Percentiles rank a stretch among this genome's conserved stretches.
Evolutionary conservation across 1,140 invertebrate species (phyloP).

Genomic region (Zaprionus taronus): DNA sequence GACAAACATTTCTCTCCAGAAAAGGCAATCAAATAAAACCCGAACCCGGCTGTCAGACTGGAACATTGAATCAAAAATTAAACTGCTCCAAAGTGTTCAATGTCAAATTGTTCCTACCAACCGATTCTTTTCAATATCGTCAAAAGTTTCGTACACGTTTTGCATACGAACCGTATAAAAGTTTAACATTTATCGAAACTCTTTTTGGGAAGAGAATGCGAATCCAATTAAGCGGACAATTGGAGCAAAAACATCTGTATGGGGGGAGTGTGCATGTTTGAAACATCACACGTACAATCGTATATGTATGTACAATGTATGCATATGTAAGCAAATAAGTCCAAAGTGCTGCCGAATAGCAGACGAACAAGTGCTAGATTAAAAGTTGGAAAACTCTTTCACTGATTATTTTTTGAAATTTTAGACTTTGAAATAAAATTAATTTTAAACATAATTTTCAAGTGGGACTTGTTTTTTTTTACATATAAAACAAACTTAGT

Average conservation of each 20-base stretch:
- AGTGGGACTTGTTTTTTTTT: neutral
- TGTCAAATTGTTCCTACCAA: neutral
- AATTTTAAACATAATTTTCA: neutral
- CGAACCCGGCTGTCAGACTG: slow-evolving; percentile 18
- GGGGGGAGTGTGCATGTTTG: neutral
- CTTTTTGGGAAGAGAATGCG: neutral
- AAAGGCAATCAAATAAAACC: slow-evolving; percentile 13
- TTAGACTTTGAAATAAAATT: neutral
- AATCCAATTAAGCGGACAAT: slow-evolving; percentile 3
- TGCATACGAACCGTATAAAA: neutral
- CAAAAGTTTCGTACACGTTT: neutral
- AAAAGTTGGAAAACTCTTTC: neutral
- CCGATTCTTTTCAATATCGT: neutral
- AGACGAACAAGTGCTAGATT: neutral
- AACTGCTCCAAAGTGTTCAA: neutral
- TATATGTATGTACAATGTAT: neutral
- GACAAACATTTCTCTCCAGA: neutral
- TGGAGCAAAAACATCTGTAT: slow-evolving; percentile 3
- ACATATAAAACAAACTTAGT: neutral
- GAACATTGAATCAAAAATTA: slow-evolving; percentile 2
- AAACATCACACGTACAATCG: slow-evolving; percentile 10
- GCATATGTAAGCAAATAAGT: neutral
- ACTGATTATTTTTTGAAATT: slow-evolving; percentile 1
- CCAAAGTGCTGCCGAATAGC: neutral
- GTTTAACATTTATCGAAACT: neutral